These are phyloP conservation scores for Lerista edwardsae DNA, from an alignment of 2,797 vertebrate genomes.

Conservation along the genomic window DNA sequence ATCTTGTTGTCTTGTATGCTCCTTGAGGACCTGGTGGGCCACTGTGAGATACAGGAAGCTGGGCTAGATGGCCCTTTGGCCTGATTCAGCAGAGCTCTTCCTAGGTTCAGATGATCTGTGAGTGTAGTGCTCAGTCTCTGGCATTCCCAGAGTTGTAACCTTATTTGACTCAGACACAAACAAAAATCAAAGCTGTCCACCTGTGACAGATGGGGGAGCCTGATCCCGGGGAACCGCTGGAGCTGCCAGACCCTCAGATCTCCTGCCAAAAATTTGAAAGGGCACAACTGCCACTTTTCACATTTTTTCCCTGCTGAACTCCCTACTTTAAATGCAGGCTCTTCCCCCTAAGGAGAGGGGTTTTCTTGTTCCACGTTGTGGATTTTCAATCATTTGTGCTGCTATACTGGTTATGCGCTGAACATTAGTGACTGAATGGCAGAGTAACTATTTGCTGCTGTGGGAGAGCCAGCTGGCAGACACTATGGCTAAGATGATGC, in stretches of 20 bases:
- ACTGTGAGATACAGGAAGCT: too few species aligned
- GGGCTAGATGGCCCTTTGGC: too few species aligned
- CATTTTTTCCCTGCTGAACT: not conserved
- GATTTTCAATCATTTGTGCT: not conserved
- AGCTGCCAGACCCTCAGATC: not conserved
- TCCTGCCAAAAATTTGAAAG: not conserved
- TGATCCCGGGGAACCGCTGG: too few species aligned
- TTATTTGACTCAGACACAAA: not conserved
- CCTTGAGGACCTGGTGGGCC: too few species aligned
- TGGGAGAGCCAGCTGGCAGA: not conserved
- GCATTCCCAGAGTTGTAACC: not conserved
- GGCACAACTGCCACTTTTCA: not conserved
- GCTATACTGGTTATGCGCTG: not conserved
- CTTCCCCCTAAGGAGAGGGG: too few species aligned
- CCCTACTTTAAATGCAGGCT: not conserved
- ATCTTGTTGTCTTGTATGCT: too few species aligned
- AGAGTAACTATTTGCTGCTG: not conserved
- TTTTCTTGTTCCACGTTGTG: too few species aligned
- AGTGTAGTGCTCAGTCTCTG: not conserved
- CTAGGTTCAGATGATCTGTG: too few species aligned
- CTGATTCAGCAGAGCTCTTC: too few species aligned
- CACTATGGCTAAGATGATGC: not conserved
- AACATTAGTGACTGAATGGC: too few species aligned
- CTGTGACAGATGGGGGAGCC: too few species aligned
- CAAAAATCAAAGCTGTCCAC: not conserved